Conservation (phyloP, 2,113 vertebrate species). For the Gnathonemus echidnorhynchus region DNA sequence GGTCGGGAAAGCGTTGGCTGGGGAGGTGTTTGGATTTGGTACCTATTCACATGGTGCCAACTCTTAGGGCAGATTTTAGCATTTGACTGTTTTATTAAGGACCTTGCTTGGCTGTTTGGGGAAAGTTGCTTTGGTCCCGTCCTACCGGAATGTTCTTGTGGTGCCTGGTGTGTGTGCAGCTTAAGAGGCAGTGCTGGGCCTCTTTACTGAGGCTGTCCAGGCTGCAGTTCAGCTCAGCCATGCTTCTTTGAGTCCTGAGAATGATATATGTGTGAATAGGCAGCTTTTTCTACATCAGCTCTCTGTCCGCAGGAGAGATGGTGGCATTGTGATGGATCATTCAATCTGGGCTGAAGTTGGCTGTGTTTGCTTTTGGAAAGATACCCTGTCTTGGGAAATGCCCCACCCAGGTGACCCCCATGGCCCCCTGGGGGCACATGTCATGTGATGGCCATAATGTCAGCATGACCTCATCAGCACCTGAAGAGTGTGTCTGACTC, state of each 20-base stretch:
- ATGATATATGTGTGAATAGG: not conserved
- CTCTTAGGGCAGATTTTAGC: not conserved
- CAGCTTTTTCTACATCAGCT: not conserved
- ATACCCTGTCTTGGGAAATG: not conserved
- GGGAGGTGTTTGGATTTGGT: slow-evolving; percentile 26
- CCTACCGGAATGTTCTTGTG: not conserved
- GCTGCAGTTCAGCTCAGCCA: not conserved
- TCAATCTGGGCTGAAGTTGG: not conserved
- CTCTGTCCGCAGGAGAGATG: not conserved
- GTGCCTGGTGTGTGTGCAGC: not conserved
- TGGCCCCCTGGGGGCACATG: not conserved
- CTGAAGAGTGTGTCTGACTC: not conserved
- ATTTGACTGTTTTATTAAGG: not conserved
- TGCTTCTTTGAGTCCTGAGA: not conserved
- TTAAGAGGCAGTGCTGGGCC: not conserved
- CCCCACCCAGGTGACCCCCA: not conserved
- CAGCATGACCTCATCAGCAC: not conserved
- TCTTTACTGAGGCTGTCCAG: not conserved
- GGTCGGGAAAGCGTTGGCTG: slow-evolving; percentile 12
- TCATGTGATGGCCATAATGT: not conserved
- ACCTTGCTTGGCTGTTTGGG: not conserved
- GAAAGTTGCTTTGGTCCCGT: not conserved
- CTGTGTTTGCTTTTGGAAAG: not conserved
- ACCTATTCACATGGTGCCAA: not conserved
- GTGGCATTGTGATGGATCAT: not conserved